Evolutionary conservation across 2,888 invertebrate genomes (phyloP).

Genomic region (Drepanosiphum platanoidis): DNA sequence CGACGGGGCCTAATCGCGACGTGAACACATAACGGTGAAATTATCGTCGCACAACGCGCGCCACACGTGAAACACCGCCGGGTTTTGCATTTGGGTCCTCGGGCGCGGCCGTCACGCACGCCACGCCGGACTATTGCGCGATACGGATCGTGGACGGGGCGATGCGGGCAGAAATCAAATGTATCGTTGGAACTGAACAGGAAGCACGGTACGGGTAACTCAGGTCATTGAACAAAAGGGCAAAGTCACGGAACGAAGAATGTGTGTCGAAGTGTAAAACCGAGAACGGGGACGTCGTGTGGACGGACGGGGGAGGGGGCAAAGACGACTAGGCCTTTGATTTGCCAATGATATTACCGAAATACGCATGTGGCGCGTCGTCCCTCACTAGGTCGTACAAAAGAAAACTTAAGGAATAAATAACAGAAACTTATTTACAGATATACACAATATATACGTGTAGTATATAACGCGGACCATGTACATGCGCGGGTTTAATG

Average conservation of each 20-base stretch:
- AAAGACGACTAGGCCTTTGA: background rate
- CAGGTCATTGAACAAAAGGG: slow-evolving; percentile 16
- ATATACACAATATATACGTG: background rate
- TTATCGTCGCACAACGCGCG: too few relatives aligned
- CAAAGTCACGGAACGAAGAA: background rate
- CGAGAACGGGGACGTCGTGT: background rate
- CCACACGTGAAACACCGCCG: too few relatives aligned
- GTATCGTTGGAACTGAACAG: background rate
- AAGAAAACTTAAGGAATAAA: slow-evolving; percentile 34
- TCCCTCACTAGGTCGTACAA: background rate
- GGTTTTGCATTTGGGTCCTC: background rate
- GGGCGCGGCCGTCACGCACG: background rate
- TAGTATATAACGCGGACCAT: too few relatives aligned
- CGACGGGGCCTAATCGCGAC: too few relatives aligned
- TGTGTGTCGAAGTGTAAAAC: background rate
- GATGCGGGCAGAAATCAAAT: slow-evolving; percentile 1
- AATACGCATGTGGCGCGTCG: background rate
- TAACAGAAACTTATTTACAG: slow-evolving; percentile 1
- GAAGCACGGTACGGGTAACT: background rate
- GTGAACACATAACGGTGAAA: too few relatives aligned
- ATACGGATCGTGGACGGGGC: too few relatives aligned
- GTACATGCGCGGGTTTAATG: background rate
- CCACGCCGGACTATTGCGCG: background rate
- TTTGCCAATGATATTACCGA: slow-evolving; percentile 25
- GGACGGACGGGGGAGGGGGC: background rate